phyloP scores from a whole-genome alignment of 1,140 invertebrate genomes.

The Camponotus vicinus region DNA sequence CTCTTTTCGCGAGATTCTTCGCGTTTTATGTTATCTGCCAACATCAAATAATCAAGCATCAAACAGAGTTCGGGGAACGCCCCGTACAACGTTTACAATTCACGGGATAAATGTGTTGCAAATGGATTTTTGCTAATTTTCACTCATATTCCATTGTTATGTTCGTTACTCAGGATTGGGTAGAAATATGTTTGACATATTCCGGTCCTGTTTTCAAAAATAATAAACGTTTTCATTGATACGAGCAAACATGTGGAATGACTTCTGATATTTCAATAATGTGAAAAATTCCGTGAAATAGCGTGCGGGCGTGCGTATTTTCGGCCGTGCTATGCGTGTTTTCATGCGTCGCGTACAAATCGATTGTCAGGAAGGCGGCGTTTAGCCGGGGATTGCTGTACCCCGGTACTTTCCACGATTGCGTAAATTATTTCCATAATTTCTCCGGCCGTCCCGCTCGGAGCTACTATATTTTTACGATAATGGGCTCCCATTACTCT shows the following conservation, averaged over 20 bases:
- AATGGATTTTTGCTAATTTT: conserved; percentile 50
- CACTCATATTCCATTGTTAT: conserved; percentile 46
- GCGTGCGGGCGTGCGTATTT: conserved; percentile 10
- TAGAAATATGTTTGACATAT: conserved; percentile 56
- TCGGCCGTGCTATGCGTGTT: conserved; percentile 4
- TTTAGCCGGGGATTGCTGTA: conserved; percentile 44
- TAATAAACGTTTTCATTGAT: conserved; percentile 60
- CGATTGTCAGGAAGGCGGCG: conserved; percentile 45
- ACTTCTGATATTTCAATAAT: conserved; percentile 63
- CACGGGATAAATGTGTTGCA: conserved; percentile 30
- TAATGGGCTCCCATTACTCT: conserved; percentile 66
- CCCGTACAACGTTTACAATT: neutral
- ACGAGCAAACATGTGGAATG: conserved; percentile 43
- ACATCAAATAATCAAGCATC: neutral
- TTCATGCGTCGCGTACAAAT: conserved; percentile 55
- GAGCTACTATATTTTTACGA: conserved; percentile 66
- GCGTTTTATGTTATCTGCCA: neutral
- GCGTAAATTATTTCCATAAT: conserved; percentile 70
- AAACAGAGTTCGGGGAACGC: neutral
- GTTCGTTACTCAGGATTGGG: conserved; percentile 22
- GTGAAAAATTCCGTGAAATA: conserved; percentile 60
- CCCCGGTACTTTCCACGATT: conserved; percentile 56
- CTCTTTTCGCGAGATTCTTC: neutral
- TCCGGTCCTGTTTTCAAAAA: conserved; percentile 38
- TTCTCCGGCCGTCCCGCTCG: conserved; percentile 46